Evolutionary conservation across 1,140 invertebrate genomes (phyloP), one percentile per base, ranked within the genome.

Genomic region (Leptinotarsa undecemlineata): DNA sequence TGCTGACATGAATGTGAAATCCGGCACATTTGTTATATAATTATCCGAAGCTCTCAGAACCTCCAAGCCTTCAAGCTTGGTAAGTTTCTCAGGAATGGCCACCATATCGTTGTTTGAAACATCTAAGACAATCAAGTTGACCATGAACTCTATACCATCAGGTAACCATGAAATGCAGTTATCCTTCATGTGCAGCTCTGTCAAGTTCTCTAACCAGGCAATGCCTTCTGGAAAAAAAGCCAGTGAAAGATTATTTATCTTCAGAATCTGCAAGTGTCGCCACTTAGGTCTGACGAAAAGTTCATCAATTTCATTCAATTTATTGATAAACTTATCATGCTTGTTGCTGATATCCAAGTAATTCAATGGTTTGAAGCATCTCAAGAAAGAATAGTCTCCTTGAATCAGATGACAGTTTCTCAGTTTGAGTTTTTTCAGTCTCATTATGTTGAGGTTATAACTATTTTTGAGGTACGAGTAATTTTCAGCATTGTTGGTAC

Each of bases 271-370:
- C 70, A 75, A 20, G 3, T 67, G 48, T 17, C 67, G 66, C 74
- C 74, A 75, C 26, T 67, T 72, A 1, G 63, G 23, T 33, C 60
- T 72, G 19, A 26, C 48, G n/a, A 75, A 75, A 20, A 75, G 48
- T 57, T 75, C 19, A 19, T 60, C 57, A 33, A 72, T 15, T 20
- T 75, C 70, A 20, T 75, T 47, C 17, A 75, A 68, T 2, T 66
- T 60, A n/a, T 75, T 75, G 4, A 72, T 19, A 20, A 48, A 60
- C 4, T n/a, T 23, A 3, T 20, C 42, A 20, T 57, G 48, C 19
- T 72, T 68, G 21, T 67, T 75, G 68, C 74, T 72, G 15, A 75
- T 57, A 62, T 75, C 74, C 14, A 75, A 60, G 20, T 72, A 72
- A 48, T 68, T 47, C 20, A 75, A 11, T 1, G 20, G 51, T 68